Base-by-base conservation (phyloP, 2,888 invertebrate species). In the Himalopsyche anomala region DNA sequence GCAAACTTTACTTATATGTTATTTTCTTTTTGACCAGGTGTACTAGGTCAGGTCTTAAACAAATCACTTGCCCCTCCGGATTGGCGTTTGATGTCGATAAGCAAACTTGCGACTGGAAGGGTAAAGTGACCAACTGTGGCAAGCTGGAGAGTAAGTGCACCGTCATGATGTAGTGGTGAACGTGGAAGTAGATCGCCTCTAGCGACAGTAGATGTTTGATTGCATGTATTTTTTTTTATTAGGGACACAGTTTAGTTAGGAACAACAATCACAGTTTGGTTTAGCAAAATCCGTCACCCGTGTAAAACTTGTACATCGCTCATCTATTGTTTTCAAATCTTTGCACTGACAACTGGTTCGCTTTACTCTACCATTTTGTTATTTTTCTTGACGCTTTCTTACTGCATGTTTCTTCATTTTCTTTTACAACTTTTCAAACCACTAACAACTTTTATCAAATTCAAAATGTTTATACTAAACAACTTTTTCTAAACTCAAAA, bases 31-130 rank as follows among this genome's bases (percentile, higher is more conserved):
- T 93, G 93, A 94, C 93, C 95, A 96, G 96, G 96, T 97, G 97
- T 96, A 97, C 97, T 95, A 97, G 96, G 94, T 96, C 97, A 94
- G 97, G 97, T 95, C 96, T 97, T 95, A 97, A 97, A 96, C 96
- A 97, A 95, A 97, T 98, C 95, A 97, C 97, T 94, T 98, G 98
- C 94, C 98, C 98, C 93, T 97, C 97, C 93, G 98, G 98, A 94
- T 95, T 98, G 95, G 96, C 98, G 94, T 98, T 98, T 95, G 98
- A 98, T 95, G 96, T 98, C 95, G 96, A 97, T 95, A 98, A 98
- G 95, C 98, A 98, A 95, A 98, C 98, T 93, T 98, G 98, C 95
- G 98, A 98, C 95, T 98, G 98, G 98, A 98, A 98, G 95, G 97
- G 97, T 95, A 97, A 98, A 96, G 98, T 98, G 95, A 96, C 94